Evolutionary conservation across 1,140 invertebrate species (phyloP), one percentile per base, ranked within the genome.

Genomic region (Colletes latitarsis): DNA sequence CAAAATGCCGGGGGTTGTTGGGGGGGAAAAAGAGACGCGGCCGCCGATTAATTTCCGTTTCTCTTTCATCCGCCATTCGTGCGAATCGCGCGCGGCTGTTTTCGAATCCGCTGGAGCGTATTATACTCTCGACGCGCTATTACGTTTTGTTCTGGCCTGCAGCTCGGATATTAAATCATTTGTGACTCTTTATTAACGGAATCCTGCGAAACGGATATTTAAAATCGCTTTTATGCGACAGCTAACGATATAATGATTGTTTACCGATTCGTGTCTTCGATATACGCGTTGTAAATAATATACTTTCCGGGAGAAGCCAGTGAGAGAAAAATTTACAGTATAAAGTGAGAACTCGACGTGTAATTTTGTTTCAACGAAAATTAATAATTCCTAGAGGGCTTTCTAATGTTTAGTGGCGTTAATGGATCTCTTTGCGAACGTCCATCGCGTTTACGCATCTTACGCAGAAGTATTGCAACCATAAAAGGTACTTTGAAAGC

Each of bases 41-140:
- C 55, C 52, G 43, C 85, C 83, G 78, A 88, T 87, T 88, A 87
- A 88, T 88, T 84, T 84, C 64, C 64, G 63, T 19, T 71, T 72
- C 55, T 74, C 81, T 77, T 84, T 74, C 63, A 9, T 67, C 53
- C 39, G n/a, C 0, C 73, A 52, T 55, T 81, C 74, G 69, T 81
- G 74, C 75, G 63, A 80, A 67, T 75, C 72, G 78, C 21, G 19
- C 74, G n/a, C 74, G 53, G 55, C 66, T 77, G 74, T 77, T 77
- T 77, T 77, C 75, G 60, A 53, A 52, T 15, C 14, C 60, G 77
- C 5, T 39, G 30, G 21, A 62, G 68, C 84, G 77, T 78, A 74
- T 82, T 85, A 79, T 70, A 82, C 52, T 71, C 77, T 68, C 79
- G 80, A 81, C 67, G 46, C 66, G 4, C 75, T 70, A 77, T 77